Evolutionary conservation across 2,888 invertebrate genomes (phyloP).

Genomic region (Salpingus planirostris): DNA sequence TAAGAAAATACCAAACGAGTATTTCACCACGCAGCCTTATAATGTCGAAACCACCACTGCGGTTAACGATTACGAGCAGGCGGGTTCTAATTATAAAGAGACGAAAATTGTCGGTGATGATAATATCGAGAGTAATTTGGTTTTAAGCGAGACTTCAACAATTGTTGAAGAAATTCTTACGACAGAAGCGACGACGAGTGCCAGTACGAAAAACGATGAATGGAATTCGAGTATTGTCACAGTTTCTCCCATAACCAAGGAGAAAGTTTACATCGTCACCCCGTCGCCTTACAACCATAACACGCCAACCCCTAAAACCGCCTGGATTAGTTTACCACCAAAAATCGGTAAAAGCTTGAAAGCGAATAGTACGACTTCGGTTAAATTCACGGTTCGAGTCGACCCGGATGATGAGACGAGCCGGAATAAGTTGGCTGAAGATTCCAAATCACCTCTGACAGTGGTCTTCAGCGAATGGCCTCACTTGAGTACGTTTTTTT

Average conservation of each 20-base stretch:
- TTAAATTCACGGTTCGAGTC: slow-evolving; percentile 27
- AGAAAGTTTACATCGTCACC: slow-evolving; percentile 76
- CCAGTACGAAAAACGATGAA: background rate
- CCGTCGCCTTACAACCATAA: slow-evolving; percentile 53
- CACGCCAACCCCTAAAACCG: slow-evolving; percentile 26
- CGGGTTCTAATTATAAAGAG: slow-evolving; percentile 29
- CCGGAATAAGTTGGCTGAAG: slow-evolving; percentile 13
- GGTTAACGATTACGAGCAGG: slow-evolving; percentile 27
- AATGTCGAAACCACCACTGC: slow-evolving; percentile 17
- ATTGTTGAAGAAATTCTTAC: slow-evolving; percentile 13
- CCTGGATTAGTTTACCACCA: slow-evolving; percentile 31
- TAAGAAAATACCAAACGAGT: slow-evolving; percentile 71
- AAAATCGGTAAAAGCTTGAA: slow-evolving; percentile 34
- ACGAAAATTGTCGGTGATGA: no score
- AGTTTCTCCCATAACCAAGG: slow-evolving; percentile 66
- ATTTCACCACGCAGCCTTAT: slow-evolving; percentile 54
- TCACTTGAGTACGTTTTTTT: slow-evolving; percentile 38
- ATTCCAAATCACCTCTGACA: slow-evolving; percentile 24
- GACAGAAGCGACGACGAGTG: slow-evolving; percentile 30
- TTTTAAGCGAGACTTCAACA: slow-evolving; percentile 22
- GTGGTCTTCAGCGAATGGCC: slow-evolving; percentile 43
- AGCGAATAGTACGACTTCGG: slow-evolving; percentile 13
- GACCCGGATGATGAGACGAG: slow-evolving; percentile 19
- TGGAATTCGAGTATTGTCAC: background rate
- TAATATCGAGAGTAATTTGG: slow-evolving; percentile 31